Evolutionary conservation across 2,113 vertebrate species (phyloP).

Genomic region (Thryonomys swinderianus): DNA sequence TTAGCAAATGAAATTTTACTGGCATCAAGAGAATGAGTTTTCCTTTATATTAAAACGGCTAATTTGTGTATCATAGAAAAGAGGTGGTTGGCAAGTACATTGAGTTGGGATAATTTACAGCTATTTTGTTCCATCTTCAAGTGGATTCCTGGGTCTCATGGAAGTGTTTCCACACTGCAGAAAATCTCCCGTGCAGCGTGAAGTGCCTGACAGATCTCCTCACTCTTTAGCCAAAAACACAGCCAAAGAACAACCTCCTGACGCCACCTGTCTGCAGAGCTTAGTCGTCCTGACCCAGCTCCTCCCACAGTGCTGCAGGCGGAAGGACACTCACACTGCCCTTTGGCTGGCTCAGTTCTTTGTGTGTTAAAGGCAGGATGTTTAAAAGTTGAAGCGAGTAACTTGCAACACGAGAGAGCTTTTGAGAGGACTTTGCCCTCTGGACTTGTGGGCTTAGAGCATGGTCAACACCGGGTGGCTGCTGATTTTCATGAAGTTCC

Average conservation of each 20-base stretch:
- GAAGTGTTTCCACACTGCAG: conserved; percentile 3
- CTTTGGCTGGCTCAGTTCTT: not conserved
- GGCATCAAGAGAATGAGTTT: not conserved
- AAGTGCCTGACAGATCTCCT: conserved; percentile 18
- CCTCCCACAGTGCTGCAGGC: not conserved
- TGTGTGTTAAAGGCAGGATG: conserved; percentile 37
- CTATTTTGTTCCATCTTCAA: not conserved
- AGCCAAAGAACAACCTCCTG: not conserved
- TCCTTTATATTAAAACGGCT: not conserved
- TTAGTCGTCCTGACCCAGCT: not conserved
- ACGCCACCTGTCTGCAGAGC: not conserved
- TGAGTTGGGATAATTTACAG: not conserved
- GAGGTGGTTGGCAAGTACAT: not conserved
- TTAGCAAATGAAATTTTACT: not conserved
- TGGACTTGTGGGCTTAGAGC: not conserved
- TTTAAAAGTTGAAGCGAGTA: conserved; percentile 59
- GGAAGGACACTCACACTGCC: conserved; percentile 1
- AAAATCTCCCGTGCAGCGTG: not conserved
- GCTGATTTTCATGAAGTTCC: not conserved
- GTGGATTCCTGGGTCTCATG: not conserved
- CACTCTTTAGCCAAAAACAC: conserved; percentile 43
- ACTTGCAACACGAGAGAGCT: conserved; percentile 35
- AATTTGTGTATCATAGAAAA: not conserved
- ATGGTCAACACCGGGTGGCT: not conserved
- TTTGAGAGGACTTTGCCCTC: not conserved